Conservation (phyloP, 2,113 vertebrate genomes). For the Stictonetta naevosa region DNA sequence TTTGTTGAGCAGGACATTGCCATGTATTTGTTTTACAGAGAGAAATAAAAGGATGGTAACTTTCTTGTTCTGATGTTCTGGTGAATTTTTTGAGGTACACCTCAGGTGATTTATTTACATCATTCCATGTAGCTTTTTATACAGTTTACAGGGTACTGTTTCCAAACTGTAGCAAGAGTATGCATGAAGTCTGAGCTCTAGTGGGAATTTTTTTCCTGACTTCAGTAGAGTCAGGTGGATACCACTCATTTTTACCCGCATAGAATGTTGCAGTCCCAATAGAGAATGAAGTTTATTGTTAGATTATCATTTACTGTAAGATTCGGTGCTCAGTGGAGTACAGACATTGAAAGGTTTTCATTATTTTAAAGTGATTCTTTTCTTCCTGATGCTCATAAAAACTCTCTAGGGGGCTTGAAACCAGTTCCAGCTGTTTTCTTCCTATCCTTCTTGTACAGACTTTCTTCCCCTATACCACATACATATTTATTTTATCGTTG, state of each 20-base stretch:
- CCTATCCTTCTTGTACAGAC: neutral
- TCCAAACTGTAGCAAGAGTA: neutral
- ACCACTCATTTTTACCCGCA: neutral
- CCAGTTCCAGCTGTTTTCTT: neutral
- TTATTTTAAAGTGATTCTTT: conserved; percentile 45
- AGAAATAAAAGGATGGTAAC: neutral
- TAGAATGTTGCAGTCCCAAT: neutral
- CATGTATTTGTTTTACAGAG: neutral
- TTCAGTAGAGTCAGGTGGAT: neutral
- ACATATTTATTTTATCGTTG: conserved; percentile 6
- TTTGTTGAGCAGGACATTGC: neutral
- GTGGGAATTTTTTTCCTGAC: neutral
- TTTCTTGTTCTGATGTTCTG: neutral
- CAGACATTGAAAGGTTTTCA: conserved; percentile 33
- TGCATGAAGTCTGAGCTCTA: neutral
- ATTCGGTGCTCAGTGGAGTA: neutral
- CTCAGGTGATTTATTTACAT: neutral
- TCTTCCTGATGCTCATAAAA: conserved; percentile 31
- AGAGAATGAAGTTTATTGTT: conserved; percentile 1
- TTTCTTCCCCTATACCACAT: neutral
- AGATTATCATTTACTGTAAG: conserved; percentile 32
- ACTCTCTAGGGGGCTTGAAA: neutral
- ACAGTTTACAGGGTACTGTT: neutral
- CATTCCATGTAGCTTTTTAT: neutral
- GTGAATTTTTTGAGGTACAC: neutral